Evolutionary conservation across 2,797 vertebrate genomes (phyloP), one percentile per base, ranked within the genome.

Genomic region (Gobio occitaniae): DNA sequence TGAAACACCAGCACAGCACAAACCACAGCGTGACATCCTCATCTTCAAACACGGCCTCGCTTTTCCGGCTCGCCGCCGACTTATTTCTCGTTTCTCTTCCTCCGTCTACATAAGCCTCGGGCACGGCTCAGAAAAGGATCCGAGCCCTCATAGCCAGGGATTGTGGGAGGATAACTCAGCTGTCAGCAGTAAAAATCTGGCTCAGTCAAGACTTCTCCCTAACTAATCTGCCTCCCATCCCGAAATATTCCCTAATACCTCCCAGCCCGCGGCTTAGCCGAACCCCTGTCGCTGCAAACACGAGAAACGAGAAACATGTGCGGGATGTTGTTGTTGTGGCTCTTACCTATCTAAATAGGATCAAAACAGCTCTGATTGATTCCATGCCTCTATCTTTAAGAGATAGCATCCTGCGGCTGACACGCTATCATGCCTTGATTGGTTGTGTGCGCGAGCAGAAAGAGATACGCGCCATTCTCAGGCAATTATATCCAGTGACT

Each of bases 211-310:
- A 91, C 88, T 89, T 78, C 89, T 94, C 91, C 93, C 92, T 91
- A 89, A 89, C 90, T 95, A 95, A 96, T 95, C 94, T 91, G 93
- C 91, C 94, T 94, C 93, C 93, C 87, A 90, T 91, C 90, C 93
- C 92, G 93, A 94, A 95, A 94, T 93, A 93, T 92, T 94, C 93
- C 91, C 92, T 93, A 94, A 95, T 95, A 95, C 93, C 91, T 92
- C 90, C 90, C 89, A 90, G 92, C 93, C 93, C 2, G 84, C 93
- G 86, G 75, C 87, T 87, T 77, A 87, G 71, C 83, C 29, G n/a
- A 78, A 84, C 61, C 52, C 56, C 84, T 70, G 79, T 72, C 68
- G 38, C 82, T 69, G 86, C 86, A 71, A 80, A 84, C 70, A 52
- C 75, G 77, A 72, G 84, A 81, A 79, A 77, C 78, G 66, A 86